These are phyloP conservation scores for Orius laevigatus DNA, from an alignment of 1,140 invertebrate species.

Conservation along the genomic window DNA sequence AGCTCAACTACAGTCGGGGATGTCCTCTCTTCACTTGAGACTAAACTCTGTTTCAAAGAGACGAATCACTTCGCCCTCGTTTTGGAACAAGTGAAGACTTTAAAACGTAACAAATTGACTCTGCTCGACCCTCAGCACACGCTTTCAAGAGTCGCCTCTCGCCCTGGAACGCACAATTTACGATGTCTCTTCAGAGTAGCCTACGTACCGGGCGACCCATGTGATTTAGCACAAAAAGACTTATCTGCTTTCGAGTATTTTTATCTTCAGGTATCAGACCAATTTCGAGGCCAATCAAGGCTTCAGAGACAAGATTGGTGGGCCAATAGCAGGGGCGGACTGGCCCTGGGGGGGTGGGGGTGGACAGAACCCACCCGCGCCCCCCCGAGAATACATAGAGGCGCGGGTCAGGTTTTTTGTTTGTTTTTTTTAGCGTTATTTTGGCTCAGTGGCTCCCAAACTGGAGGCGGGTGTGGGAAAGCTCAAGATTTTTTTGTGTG, in stretches of 20 bases:
- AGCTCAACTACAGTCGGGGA: slow-evolving; percentile 74
- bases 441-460: too few relatives aligned
- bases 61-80: slow-evolving; percentile 75
- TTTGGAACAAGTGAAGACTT: slow-evolving; percentile 76
- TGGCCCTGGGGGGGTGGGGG: too few relatives aligned
- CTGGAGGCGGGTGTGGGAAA: too few relatives aligned
- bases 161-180: slow-evolving; percentile 73
- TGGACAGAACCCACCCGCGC: too few relatives aligned
- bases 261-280: slow-evolving; percentile 47
- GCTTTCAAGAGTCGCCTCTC: slow-evolving; percentile 67
- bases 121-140: slow-evolving; percentile 67
- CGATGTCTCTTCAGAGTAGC: slow-evolving; percentile 75
- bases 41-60: slow-evolving; percentile 66
- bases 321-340: too few relatives aligned
- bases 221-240: slow-evolving; percentile 64
- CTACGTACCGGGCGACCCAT: slow-evolving; percentile 72
- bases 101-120: slow-evolving; percentile 66
- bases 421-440: too few relatives aligned
- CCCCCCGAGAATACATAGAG: too few relatives aligned
- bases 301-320: too few relatives aligned
- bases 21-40: slow-evolving; percentile 66
- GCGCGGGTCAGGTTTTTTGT: too few relatives aligned
- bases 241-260: slow-evolving; percentile 76
- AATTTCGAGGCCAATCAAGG: too few relatives aligned
- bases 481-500: too few relatives aligned